Percentiles rank a stretch among this genome's conserved stretches.
Conservation (phyloP, 2,113 vertebrate species). For the Nothobranchius kuhntae region DNA sequence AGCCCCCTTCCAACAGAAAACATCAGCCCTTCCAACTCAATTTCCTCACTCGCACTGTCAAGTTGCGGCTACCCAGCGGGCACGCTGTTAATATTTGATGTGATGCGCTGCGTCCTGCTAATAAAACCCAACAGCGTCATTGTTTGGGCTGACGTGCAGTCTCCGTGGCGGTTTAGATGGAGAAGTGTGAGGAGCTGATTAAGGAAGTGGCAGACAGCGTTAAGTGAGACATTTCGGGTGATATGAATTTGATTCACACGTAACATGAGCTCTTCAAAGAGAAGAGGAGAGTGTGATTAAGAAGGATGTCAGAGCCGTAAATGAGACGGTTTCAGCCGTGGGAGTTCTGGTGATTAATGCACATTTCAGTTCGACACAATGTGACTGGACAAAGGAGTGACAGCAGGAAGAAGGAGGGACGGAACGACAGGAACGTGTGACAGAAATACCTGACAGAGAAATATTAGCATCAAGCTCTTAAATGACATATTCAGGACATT, state of each 20-base stretch:
- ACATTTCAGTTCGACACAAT: slow-evolving; percentile 37
- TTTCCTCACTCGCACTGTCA: slow-evolving; percentile 42
- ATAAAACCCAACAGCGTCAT: slow-evolving; percentile 19
- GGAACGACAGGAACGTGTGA: slow-evolving; percentile 24
- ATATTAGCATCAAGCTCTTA: slow-evolving; percentile 39
- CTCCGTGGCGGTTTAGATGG: slow-evolving; percentile 16
- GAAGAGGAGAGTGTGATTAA: slow-evolving; percentile 4
- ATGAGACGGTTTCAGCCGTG: slow-evolving; percentile 14
- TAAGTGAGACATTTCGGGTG: slow-evolving; percentile 20
- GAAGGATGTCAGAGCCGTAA: slow-evolving; percentile 23
- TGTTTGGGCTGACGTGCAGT: slow-evolving; percentile 31
- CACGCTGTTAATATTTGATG: slow-evolving; percentile 57
- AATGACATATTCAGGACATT: slow-evolving; percentile 35
- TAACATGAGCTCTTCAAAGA: slow-evolving; percentile 23
- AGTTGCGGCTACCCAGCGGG: slow-evolving; percentile 23
- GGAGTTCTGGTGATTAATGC: slow-evolving; percentile 30
- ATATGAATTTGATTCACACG: slow-evolving; percentile 35
- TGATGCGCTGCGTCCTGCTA: slow-evolving; percentile 16
- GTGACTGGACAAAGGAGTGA: slow-evolving; percentile 18
- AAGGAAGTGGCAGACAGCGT: slow-evolving; percentile 23
- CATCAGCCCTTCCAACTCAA: slow-evolving; percentile 34
- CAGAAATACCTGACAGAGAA: slow-evolving; percentile 37
- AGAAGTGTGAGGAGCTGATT: slow-evolving; percentile 29
- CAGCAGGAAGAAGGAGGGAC: background rate
- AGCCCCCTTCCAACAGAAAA: slow-evolving; percentile 40